A percentile compares a stretch with the other conserved stretches of the same genome.
These are phyloP conservation scores for Heterodera filipjevi DNA, from an alignment of 2,888 invertebrate species.

Conservation along the genomic window DNA sequence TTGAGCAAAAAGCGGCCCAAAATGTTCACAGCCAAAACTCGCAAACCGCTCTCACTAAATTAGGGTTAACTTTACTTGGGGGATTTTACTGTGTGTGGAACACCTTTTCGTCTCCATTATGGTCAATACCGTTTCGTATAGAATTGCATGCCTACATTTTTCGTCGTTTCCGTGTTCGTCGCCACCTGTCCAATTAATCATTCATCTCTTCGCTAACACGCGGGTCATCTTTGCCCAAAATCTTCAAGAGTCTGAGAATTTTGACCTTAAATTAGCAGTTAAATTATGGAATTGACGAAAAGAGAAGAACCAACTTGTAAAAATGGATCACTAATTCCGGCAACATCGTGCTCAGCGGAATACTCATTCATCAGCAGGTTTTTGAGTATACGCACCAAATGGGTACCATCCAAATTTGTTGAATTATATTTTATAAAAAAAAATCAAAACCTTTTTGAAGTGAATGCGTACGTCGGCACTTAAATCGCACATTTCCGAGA, in stretches of 20 bases:
- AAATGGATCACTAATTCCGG: conserved; percentile 98
- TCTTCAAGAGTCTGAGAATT: conserved; percentile 88
- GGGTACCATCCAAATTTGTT: conserved; percentile 87
- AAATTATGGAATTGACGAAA: no score
- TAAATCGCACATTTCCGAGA: conserved; percentile 99
- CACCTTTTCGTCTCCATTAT: conserved; percentile 94
- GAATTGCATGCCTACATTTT: conserved; percentile 98
- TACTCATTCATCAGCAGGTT: conserved; percentile 97
- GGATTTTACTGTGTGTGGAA: conserved; percentile 66
- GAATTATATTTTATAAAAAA: no score
- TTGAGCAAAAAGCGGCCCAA: conserved; percentile 95
- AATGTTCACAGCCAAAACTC: conserved; percentile 94
- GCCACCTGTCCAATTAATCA: conserved; percentile 96
- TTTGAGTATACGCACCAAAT: conserved; percentile 94
- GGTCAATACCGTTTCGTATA: conserved; percentile 98
- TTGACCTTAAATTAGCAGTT: conserved; percentile 76
- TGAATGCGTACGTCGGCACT: conserved; percentile 94
- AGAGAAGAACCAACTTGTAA: no score
- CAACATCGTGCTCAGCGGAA: conserved; percentile 99
- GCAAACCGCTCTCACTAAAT: conserved; percentile 75
- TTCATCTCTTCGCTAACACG: conserved; percentile 99
- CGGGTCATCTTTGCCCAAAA: conserved; percentile 91
- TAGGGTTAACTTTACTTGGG: no score
- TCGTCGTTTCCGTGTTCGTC: conserved; percentile 98
- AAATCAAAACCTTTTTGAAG: conserved; percentile 88